Evolutionary conservation across 2,113 vertebrate genomes (phyloP).

Genomic region (Sander lucioperca): DNA sequence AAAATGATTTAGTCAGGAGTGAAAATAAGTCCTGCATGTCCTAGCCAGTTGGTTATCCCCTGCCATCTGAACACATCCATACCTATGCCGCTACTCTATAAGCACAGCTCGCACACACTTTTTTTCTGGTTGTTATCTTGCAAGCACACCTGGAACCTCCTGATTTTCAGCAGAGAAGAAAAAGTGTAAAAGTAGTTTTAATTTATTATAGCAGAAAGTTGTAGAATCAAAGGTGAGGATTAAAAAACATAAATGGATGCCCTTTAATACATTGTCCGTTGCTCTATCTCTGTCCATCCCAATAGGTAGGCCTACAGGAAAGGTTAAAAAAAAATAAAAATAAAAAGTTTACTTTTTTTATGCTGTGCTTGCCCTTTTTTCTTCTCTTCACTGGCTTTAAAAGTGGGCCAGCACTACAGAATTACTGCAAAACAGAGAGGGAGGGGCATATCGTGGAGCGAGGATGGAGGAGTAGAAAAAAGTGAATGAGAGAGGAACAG

Average conservation of each 20-base stretch:
- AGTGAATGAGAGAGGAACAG: slow-evolving; percentile 11
- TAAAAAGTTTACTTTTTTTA: slow-evolving; percentile 25
- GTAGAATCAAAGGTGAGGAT: slow-evolving; percentile 30
- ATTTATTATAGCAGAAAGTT: background rate
- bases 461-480: background rate
- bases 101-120: background rate
- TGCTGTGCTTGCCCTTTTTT: background rate
- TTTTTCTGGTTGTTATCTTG: slow-evolving; percentile 47
- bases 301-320: background rate
- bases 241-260: slow-evolving; percentile 22
- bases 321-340: background rate
- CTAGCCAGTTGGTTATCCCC: slow-evolving; percentile 14
- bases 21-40: background rate
- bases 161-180: slow-evolving; percentile 7
- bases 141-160: slow-evolving; percentile 50
- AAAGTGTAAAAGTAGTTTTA: slow-evolving; percentile 3
- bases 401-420: slow-evolving; percentile 42
- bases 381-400: background rate
- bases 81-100: background rate
- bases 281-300: background rate
- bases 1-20: background rate
- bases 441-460: background rate
- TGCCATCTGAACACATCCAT: slow-evolving; percentile 33
- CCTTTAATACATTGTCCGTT: background rate
- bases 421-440: slow-evolving; percentile 21